Base-by-base conservation (phyloP, 2,888 invertebrate species). In the Cheiracanthium punctorium region DNA sequence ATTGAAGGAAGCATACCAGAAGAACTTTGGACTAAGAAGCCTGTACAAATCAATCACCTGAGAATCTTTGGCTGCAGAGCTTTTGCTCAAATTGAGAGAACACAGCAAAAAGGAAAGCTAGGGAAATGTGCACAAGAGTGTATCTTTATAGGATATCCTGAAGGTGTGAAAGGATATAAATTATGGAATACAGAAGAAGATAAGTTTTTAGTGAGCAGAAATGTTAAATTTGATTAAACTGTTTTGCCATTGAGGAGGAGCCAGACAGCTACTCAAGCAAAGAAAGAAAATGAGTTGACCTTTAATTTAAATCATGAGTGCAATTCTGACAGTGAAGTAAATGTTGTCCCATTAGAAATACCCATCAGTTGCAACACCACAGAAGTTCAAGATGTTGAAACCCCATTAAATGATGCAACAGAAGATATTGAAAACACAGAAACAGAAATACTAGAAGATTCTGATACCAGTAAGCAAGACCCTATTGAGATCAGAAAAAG, bases 91-190 rank as follows among this genome's bases (percentile, higher is more conserved):
- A 52, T 52, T 20, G 52, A 52, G 2, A 52, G 5, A 52, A 52
- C 52, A 52, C 52, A n/a, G 52, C 52, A n/a, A 20, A n/a, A 17
- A n/a, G 52, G 17, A n/a, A 52, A 52, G 20, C 52, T 52, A 52
- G 5, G 17, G 20, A 52, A 52, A 5, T 20, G 52, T 52, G 52
- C 52, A 52, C 52, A 52, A 52, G 52, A 52, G 14, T 52, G 52
- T 52, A 17, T 52, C 20, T 52, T 8, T 52, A n/a, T n/a, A n/a
- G 17, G 64, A 14, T 64, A 48, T 10, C 24, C 14, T 28, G 64
- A 64, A 64, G 64, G 64, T 12, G 29, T 64, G 10, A 64, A 64
- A 64, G 64, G 64, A 64, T 64, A 64, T n/a, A 64, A 64, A n/a
- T 28, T 64, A 2, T 64, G 64, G 64, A 28, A 64, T 28, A n/a